These are phyloP conservation scores for Drosophila tristis DNA, from an alignment of 1,140 invertebrate genomes.

Conservation along the genomic window DNA sequence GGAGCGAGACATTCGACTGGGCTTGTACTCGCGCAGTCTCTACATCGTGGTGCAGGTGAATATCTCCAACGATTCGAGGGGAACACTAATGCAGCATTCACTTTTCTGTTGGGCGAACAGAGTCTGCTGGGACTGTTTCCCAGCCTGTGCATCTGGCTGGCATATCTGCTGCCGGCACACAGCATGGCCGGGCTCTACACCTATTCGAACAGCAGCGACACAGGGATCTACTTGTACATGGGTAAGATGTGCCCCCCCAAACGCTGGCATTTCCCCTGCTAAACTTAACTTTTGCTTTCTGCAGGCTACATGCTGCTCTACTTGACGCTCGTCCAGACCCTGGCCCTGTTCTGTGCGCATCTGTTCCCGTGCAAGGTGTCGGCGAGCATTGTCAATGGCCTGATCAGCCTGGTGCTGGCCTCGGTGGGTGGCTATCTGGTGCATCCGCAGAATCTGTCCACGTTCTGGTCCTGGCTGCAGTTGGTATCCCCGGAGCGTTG, in stretches of 20 bases:
- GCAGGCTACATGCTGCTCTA: conserved; percentile 92
- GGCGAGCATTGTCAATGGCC: conserved; percentile 86
- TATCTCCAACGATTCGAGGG: neutral
- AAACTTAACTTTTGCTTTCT: conserved; percentile 17
- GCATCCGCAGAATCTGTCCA: conserved; percentile 89
- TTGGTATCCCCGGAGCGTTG: conserved; percentile 91
- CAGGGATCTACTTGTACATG: conserved; percentile 90
- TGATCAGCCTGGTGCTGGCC: conserved; percentile 87
- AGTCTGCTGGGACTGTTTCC: conserved; percentile 78
- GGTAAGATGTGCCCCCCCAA: conserved; percentile 84
- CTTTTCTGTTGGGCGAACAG: conserved; percentile 13
- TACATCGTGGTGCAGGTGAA: conserved; percentile 88
- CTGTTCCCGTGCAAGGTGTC: conserved; percentile 86
- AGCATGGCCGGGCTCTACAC: conserved; percentile 93
- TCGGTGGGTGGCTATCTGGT: conserved; percentile 90
- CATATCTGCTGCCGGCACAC: conserved; percentile 93
- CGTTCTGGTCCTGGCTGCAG: conserved; percentile 88
- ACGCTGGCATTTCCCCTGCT: neutral
- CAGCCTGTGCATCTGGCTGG: conserved; percentile 88
- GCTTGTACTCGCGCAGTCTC: conserved; percentile 91
- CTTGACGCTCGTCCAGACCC: conserved; percentile 89
- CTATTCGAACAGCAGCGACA: conserved; percentile 87
- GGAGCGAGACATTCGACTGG: conserved; percentile 91
- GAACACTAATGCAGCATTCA: neutral
- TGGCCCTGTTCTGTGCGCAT: conserved; percentile 86